phyloP scores from a whole-genome alignment of 1,140 invertebrate genomes.

The Phortica variegata region DNA sequence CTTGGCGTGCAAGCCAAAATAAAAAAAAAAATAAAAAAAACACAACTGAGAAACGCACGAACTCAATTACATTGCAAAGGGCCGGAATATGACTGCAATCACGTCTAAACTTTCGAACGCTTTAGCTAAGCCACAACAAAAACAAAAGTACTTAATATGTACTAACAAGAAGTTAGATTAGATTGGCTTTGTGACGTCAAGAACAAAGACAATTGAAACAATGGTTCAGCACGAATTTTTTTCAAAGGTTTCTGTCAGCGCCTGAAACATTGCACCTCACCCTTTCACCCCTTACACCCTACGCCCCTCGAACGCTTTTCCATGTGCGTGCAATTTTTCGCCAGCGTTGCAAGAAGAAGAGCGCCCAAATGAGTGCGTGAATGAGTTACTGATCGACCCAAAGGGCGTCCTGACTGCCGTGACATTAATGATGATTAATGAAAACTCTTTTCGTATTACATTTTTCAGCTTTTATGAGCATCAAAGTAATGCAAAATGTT shows the following conservation, averaged over 20 bases:
- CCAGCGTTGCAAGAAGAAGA: background rate
- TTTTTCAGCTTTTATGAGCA: constrained; percentile 3
- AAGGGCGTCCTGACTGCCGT: constrained; percentile 10
- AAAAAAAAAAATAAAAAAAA: no score
- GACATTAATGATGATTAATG: constrained; percentile 54
- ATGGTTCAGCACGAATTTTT: background rate
- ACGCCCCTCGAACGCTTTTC: constrained; percentile 50
- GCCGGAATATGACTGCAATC: no score
- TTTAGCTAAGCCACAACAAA: no score
- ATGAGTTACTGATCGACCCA: constrained; percentile 25
- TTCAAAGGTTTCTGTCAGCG: constrained; percentile 28
- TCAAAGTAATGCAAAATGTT: constrained; percentile 5
- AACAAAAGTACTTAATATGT: no score
- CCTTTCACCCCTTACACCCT: constrained; percentile 19
- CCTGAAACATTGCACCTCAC: background rate
- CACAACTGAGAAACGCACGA: no score
- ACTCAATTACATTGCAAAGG: no score
- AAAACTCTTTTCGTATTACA: constrained; percentile 22
- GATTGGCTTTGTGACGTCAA: background rate
- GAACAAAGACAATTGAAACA: background rate
- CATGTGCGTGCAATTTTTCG: constrained; percentile 5
- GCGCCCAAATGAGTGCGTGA: background rate
- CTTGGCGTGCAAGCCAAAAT: no score
- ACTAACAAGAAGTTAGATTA: no score
- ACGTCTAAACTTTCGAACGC: no score